Conservation (phyloP, 2,113 vertebrate species). For the Pygathrix nemaeus region DNA sequence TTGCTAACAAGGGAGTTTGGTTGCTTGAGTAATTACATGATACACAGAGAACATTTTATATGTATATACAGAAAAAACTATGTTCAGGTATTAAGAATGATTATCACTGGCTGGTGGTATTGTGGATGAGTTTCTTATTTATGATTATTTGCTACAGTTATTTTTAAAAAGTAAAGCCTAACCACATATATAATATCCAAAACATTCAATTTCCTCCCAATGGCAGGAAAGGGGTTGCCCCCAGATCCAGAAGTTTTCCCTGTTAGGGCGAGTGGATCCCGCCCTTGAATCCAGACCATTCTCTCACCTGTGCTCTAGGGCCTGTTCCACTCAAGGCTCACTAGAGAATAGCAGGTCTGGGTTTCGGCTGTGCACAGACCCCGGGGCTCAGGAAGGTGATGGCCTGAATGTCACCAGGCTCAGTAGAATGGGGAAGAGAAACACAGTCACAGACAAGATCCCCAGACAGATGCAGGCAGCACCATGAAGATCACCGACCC, state of each 20-base stretch:
- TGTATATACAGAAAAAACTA: not conserved
- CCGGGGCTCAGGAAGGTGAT: not conserved
- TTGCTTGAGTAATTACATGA: not conserved
- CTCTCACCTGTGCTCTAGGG: not conserved
- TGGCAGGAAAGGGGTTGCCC: not conserved
- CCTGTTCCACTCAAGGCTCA: not conserved
- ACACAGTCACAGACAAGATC: not conserved
- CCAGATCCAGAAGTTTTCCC: not conserved
- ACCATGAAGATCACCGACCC: not conserved
- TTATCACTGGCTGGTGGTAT: not conserved
- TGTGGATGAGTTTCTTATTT: not conserved
- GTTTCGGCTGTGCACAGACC: not conserved
- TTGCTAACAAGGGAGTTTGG: not conserved
- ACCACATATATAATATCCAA: not conserved
- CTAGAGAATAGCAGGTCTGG: accelerated
- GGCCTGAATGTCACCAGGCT: not conserved
- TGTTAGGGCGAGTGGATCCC: not conserved
- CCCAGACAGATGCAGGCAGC: not conserved
- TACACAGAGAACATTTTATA: not conserved
- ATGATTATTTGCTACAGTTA: not conserved
- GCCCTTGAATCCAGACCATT: not conserved
- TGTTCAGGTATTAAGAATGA: not conserved
- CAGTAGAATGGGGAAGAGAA: not conserved
- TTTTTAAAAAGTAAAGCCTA: not conserved
- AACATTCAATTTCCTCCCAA: not conserved